Evolutionary conservation across 1,140 invertebrate species (phyloP), one percentile per base, ranked within the genome.

Genomic region (Antheraea pernyi): DNA sequence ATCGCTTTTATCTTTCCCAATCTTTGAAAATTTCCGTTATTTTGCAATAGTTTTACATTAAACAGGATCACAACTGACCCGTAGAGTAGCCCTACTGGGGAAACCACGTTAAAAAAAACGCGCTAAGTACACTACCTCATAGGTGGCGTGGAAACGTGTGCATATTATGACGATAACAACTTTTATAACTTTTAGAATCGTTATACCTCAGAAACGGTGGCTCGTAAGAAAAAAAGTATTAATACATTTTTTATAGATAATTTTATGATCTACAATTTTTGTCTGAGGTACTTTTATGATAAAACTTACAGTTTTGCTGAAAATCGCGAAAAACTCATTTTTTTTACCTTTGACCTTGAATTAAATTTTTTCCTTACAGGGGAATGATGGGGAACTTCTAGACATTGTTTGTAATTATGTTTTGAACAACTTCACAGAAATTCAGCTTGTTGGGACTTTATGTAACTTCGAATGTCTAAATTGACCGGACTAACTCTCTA

Each of bases 61-160:
- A 73, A 73, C 71, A 76, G 71, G 69, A 76, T 71, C 71, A 76
- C 63, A 76, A 73, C 71, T 65, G 71, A 76, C 71, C 74, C 36
- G 73, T 75, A 67, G 70, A 75, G 37, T 71, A 70, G 64, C 58
- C 69, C 63, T 70, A 70, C 69, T 16, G 69, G 69, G 69, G 69
- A 70, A 62, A 70, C 59, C 64, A 70, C 69, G 19, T 66, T 66
- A 70, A 70, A 70, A 70, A 67, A 70, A 65, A 64, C 65, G 68
- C 72, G 71, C 68, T 67, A 70, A 67, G 68, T 70, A 70, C 72
- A 69, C 71, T 72, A 72, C 39, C 11, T 42, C 39, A 42, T 42
- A 42, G 39, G 39, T 42, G 39, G 39, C 39, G 39, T 42, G 68
- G 67, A 73, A 73, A 73, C 68, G 72, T 73, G 71, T 69, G 65